Evolutionary conservation across 2,888 invertebrate genomes (phyloP), one percentile per base, ranked within the genome.

Genomic region (Lacanobia wlatinum): DNA sequence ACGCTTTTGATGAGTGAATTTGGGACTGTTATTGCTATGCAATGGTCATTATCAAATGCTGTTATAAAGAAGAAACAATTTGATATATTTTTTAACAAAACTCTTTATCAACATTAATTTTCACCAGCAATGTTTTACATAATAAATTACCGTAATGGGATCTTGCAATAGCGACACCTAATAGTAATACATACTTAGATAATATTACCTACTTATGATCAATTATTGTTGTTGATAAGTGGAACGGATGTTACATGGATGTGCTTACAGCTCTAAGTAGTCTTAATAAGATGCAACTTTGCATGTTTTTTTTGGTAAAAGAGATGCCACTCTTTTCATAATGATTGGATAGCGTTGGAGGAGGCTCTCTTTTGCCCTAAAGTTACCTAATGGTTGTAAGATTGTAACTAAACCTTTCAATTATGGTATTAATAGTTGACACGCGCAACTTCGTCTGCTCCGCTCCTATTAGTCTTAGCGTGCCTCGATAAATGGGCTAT

Each of bases 201-300:
- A 70, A 73, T 78, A 77, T 70, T 74, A 66, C 43, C 43, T 70
- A 58, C 63, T 79, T 66, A 64, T 70, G 48, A 43, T 48, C 68
- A 66, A 80, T 82, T 72, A 77, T 74, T 76, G 53, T 75, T 76
- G 55, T 75, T 67, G 64, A 52, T 73, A 90, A 87, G 78, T 89
- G 68, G 89, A 90, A 75, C 92, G 92, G 92, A 92, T 82, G 82
- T 91, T 89, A 87, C 85, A 75, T 76, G 28, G 23, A 62, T 38
- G 43, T 50, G 48, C 34, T 66, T 18, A n/a, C 9, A 59, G 65
- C 63, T 70, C 50, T 73, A 78, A 34, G 12, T 18, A 10, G 0
- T 23, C 4, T 14, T 10, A 34, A 65, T 76, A 74, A 76, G 67
- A 60, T 70, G 40, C 10, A 75, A 40, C 23, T 64, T 81, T 2